Evolutionary conservation across 2,113 vertebrate genomes (phyloP), one percentile per base, ranked within the genome.

Genomic region (Cyphomyrus plagiostoma): DNA sequence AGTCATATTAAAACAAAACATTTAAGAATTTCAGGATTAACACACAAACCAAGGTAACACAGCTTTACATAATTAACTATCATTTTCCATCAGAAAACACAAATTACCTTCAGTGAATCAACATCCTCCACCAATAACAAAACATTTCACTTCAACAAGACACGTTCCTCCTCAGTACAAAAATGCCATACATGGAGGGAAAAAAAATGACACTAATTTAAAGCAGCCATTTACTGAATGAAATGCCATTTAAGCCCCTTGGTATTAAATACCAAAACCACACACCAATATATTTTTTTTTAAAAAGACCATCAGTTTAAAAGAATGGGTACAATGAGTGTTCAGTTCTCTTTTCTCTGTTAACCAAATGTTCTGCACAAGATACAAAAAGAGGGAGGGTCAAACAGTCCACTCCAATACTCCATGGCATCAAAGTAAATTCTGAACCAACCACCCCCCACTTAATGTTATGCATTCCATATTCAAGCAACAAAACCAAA

Each of bases 241-340:
- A 80, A 42, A 70, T 70, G 74, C 39, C 74, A 80, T 42, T 70
- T 13, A 70, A 66, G 62, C 62, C 15, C 35, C 30, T 8, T 80
- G 15, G 74, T 30, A 80, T 39, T 42, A 80, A 39, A 42, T 39
- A 42, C 13, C 74, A 80, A 80, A 80, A 80, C 74, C 42, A 42
- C 74, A 4, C 11, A 77, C 17, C 35, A 19, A 80, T n/a, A 77
- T 5, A 70, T 80, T 39, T 35, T 80, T 13, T 80, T 80, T 17
- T 80, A 80, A 80, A 80, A 80, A 80, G 74, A 80, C 35, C 62
- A 30, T 77, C 70, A 80, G 74, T 42, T 80, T 39, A 80, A 80
- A 80, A 3, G 15, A 80, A 80, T 42, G 30, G 13, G 74, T 80
- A 80, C 35, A 39, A 42, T 35, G 74, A 80, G 35, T 80, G 42